A percentile compares a stretch with the other conserved stretches of the same genome.
Conservation (phyloP, 2,888 invertebrate genomes). For the Mimachlamys varia region DNA sequence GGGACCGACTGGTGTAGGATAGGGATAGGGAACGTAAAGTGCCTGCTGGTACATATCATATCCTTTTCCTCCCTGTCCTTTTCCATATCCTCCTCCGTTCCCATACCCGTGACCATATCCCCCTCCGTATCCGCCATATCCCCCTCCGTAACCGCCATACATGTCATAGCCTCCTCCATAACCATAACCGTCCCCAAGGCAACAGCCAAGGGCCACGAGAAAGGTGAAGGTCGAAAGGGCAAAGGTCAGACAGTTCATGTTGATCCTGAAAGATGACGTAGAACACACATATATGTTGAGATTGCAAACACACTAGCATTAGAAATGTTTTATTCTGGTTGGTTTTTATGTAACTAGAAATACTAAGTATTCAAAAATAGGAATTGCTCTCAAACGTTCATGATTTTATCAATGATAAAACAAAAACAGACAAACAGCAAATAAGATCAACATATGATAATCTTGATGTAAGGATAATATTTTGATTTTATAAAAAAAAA, state of each 20-base stretch:
- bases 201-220: background rate
- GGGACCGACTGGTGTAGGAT: background rate
- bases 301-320: too few species aligned
- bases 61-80: background rate
- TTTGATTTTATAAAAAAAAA: too few species aligned
- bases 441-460: too few species aligned
- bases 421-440: too few species aligned
- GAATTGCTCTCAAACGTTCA: too few species aligned
- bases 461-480: too few species aligned
- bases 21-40: background rate
- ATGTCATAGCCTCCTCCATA: background rate
- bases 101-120: background rate
- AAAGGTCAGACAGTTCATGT: background rate
- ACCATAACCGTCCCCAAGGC: background rate
- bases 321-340: too few species aligned
- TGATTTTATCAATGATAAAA: too few species aligned
- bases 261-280: constrained; percentile 36
- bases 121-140: constrained; percentile 2
- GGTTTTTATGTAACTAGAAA: too few species aligned
- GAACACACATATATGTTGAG: too few species aligned
- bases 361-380: too few species aligned
- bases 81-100: background rate
- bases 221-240: background rate
- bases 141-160: background rate
- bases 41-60: background rate